Evolutionary conservation across 1,140 invertebrate species (phyloP).

Genomic region (Ceratosolen fusciceps): DNA sequence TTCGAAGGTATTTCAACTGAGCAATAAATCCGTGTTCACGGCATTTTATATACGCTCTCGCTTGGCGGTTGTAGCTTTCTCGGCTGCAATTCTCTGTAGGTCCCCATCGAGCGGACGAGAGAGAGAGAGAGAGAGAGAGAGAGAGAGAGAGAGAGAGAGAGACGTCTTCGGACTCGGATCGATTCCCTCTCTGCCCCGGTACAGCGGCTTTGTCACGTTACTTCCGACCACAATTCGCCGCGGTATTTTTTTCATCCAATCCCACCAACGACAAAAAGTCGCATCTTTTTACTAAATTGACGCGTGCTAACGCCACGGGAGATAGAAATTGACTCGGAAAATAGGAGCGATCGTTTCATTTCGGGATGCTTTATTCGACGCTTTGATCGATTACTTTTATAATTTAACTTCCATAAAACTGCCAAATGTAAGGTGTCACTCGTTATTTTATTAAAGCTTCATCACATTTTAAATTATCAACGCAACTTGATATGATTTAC

Average conservation of each 20-base stretch:
- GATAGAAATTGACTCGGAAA: background rate
- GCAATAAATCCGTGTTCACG: constrained; percentile 42
- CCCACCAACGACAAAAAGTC: background rate
- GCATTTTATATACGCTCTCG: constrained; percentile 63
- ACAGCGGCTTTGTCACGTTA: background rate
- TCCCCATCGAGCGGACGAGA: constrained; percentile 12
- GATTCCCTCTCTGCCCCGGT: background rate
- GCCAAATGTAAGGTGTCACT: background rate
- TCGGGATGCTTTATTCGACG: background rate
- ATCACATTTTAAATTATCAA: background rate
- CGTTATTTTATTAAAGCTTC: background rate
- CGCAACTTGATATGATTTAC: too few species aligned
- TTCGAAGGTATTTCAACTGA: constrained; percentile 48
- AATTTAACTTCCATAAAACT: background rate
- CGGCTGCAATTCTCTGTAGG: constrained; percentile 39
- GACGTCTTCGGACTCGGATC: constrained; percentile 27
- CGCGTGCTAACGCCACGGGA: background rate
- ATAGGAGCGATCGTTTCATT: background rate
- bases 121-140: background rate
- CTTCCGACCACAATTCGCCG: constrained; percentile 37
- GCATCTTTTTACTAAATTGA: constrained; percentile 15
- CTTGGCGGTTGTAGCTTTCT: constrained; percentile 62
- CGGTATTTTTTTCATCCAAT: background rate
- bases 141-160: background rate
- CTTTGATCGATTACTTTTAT: background rate